Percentiles rank a stretch among this genome's conserved stretches.
These are phyloP conservation scores for Mionectes olivaceus DNA, from an alignment of 2,797 vertebrate genomes.

Conservation along the genomic window DNA sequence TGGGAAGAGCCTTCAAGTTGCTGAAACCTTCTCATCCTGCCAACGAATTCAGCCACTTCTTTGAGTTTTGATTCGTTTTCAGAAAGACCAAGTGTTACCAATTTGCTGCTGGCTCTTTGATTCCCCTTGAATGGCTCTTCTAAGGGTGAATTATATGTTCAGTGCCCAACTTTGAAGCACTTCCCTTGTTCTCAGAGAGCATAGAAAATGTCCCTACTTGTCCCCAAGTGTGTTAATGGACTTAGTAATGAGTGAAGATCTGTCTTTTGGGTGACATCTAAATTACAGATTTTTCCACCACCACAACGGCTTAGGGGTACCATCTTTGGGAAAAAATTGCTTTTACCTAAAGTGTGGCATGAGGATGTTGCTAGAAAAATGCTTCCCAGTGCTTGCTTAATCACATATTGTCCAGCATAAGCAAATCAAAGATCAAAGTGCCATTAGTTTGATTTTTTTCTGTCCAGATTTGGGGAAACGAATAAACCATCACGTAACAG, in stretches of 20 bases:
- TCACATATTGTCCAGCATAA: neutral
- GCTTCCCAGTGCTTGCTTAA: neutral
- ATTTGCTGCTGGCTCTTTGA: slow-evolving; percentile 11
- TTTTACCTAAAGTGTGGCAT: neutral
- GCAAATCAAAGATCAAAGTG: neutral
- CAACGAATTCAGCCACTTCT: neutral
- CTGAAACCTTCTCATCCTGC: neutral
- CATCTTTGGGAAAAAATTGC: neutral
- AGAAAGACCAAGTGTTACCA: neutral
- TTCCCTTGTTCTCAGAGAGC: neutral
- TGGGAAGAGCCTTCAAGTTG: neutral
- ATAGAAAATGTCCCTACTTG: neutral
- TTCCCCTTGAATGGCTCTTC: neutral
- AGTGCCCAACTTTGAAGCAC: neutral
- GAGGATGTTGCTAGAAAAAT: neutral
- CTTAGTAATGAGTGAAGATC: slow-evolving; percentile 13
- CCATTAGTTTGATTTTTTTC: neutral
- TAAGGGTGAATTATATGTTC: neutral
- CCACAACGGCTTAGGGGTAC: neutral
- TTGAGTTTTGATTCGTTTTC: neutral
- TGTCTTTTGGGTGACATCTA: neutral
- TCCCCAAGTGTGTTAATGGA: neutral
- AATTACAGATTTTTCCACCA: neutral
- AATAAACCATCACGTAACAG: neutral
- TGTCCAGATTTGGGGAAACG: neutral